Base-by-base conservation (phyloP, 30 jellyfish, hydroid and myxozoan species). In the Morbakka virulenta region DNA sequence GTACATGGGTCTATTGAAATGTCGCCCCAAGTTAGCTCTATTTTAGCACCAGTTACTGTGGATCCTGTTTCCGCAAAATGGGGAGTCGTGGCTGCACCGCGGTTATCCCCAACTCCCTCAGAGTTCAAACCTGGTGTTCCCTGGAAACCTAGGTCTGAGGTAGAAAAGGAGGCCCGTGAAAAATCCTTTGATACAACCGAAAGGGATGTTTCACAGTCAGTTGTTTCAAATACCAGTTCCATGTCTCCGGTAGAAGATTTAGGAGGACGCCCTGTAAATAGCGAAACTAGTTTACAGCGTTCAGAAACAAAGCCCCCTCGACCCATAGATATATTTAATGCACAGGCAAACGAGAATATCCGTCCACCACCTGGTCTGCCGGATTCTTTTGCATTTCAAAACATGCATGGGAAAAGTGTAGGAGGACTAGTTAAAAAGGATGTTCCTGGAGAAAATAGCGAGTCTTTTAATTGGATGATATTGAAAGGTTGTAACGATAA, bases 11-110 rank as follows among this genome's bases (percentile, higher is more conserved):
- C 81, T 28, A 50, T 29, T 4, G 57, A 6, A 17, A 41, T 17
- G 1, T 70, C 78, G 12, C 28, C 35, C 31, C 77, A 32, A 27
- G 77, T 32, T 28, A 79, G 51, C 36, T 75, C 88, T 14, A 24
- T 67, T 21, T 66, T 53, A 14, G 87, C 92, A 2, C 80, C 93
- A 17, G 92, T 80, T 13, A 78, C 88, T 2, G 92, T 89, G 21
- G 99, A 92, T 70, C 99, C 99, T 0, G 96, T 92, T 3, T 92
- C 99, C 2, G 99, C 99, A 2, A 92, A 92, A 70, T 92, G 99
- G 99, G 99, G 99, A 33, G 99, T 92, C 35, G 65, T 92, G 29
- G 99, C 99, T 36, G 99, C 99, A 24, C 99, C 99, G 47, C 62
- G 96, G 51, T 70, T 92, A 77, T 92, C 99, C 33, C 99, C 99